Base-by-base conservation (phyloP, 2,888 invertebrate species). In the Acleris holmiana region DNA sequence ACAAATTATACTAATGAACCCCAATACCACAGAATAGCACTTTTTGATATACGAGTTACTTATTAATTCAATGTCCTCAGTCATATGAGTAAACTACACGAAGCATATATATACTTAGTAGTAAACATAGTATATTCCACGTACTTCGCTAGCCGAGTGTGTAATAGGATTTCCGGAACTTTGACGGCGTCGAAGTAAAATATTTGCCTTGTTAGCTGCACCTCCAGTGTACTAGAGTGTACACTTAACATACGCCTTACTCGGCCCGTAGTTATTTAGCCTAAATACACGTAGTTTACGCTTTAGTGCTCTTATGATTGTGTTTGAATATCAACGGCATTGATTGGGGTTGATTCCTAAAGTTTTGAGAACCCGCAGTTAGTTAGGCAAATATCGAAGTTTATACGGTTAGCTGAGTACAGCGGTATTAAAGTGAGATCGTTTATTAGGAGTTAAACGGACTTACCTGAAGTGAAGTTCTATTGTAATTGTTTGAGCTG, bases 171-270 rank as follows among this genome's bases (percentile, higher is more conserved):
- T 65, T 55, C 55, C 55, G 55, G 46, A 60, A 65, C 59, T 65
- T 55, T 60, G 49, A 60, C 44, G 55, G 49, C 65, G 49, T 60
- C 44, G 18, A 60, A 55, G 55, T 55, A 54, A 65, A 60, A 65
- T 65, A 50, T 55, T 65, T 60, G 54, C 60, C 60, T 60, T 65
- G 59, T 64, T 64, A 58, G 53, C 41, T 64, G 51, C 58, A 53
- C 62, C 62, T 57, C 50, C 23, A 46, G 50, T 51, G 51, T 51
- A 29, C 48, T 47, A 4, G 35, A 41, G 54, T 40, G 15, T 55
- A 55, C 44, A 55, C 44, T 19, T 21, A 15, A 53, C 53, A 7
- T 53, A 53, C 44, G 55, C 10, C 10, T 19, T 19, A 47, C 47
- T 47, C 19, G 17, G 47, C 17, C 23, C 17, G 2, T 41, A 55